These are phyloP conservation scores for Amazona guildingii DNA, from an alignment of 2,113 vertebrate species.

Conservation along the genomic window DNA sequence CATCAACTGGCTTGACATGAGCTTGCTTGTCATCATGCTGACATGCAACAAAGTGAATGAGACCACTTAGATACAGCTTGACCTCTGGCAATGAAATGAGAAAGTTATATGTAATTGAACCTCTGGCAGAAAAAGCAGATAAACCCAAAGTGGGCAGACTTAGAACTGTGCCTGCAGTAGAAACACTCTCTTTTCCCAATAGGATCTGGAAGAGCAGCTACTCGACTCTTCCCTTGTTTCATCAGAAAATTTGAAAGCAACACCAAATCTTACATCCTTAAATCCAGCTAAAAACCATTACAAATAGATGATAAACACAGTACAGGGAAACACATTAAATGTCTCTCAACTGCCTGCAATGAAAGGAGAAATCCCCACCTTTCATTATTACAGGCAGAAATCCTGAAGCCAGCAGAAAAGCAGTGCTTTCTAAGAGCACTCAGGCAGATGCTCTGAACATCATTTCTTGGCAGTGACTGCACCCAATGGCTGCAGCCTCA, in stretches of 20 bases:
- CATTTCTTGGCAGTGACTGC: background rate
- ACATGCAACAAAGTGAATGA: background rate
- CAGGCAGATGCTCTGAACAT: background rate
- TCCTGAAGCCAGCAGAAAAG: background rate
- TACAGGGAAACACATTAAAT: background rate
- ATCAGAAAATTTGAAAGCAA: background rate
- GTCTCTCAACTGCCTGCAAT: background rate
- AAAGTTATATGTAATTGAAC: background rate
- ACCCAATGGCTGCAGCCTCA: background rate
- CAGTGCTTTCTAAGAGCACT: background rate
- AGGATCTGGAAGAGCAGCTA: background rate
- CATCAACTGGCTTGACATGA: background rate
- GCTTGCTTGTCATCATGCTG: conserved; percentile 12
- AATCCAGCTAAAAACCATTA: background rate
- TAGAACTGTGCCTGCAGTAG: background rate
- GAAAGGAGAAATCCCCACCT: background rate
- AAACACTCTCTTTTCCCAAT: background rate
- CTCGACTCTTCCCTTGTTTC: background rate
- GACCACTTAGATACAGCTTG: background rate
- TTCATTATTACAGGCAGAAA: background rate
- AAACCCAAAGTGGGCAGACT: background rate
- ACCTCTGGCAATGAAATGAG: conserved; percentile 15
- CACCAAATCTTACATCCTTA: background rate
- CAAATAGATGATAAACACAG: background rate
- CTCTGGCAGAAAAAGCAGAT: conserved; percentile 11